phyloP scores from a whole-genome alignment of 2,888 invertebrate species.

The Philereme transversata region DNA sequence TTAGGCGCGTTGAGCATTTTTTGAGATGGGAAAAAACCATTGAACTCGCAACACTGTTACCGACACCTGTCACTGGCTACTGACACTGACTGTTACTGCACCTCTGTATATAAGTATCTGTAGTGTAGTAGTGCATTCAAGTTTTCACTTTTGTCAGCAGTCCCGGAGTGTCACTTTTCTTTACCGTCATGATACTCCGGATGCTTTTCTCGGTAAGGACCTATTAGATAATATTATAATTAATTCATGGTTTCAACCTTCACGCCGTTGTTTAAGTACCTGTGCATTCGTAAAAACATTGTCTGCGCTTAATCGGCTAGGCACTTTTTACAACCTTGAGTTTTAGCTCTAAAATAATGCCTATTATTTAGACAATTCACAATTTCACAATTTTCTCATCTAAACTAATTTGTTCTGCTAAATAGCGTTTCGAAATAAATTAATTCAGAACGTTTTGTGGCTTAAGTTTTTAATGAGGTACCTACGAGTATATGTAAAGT shows the following conservation, averaged over 20 bases:
- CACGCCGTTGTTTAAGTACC: slow-evolving; percentile 2
- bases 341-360: slow-evolving; percentile 12
- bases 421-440: slow-evolving; percentile 21
- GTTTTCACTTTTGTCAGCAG: no score
- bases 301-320: slow-evolving; percentile 6
- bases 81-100: no score
- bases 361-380: slow-evolving; percentile 29
- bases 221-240: neutral
- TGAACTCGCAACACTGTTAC: no score
- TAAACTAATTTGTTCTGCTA: slow-evolving; percentile 35
- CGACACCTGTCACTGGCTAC: no score
- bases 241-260: slow-evolving; percentile 2
- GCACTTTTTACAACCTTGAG: slow-evolving; percentile 26
- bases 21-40: no score
- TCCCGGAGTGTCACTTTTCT: no score
- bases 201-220: neutral
- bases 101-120: no score
- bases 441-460: slow-evolving; percentile 5
- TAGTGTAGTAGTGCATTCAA: no score
- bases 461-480: neutral
- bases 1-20: no score
- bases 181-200: no score
- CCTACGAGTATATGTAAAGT: no score
- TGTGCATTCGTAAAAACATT: neutral
- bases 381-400: slow-evolving; percentile 37